A percentile compares a stretch with the other conserved stretches of the same genome.
These are phyloP conservation scores for Phrynocephalus guinanensis DNA, from an alignment of 2,797 vertebrate species.

Conservation along the genomic window DNA sequence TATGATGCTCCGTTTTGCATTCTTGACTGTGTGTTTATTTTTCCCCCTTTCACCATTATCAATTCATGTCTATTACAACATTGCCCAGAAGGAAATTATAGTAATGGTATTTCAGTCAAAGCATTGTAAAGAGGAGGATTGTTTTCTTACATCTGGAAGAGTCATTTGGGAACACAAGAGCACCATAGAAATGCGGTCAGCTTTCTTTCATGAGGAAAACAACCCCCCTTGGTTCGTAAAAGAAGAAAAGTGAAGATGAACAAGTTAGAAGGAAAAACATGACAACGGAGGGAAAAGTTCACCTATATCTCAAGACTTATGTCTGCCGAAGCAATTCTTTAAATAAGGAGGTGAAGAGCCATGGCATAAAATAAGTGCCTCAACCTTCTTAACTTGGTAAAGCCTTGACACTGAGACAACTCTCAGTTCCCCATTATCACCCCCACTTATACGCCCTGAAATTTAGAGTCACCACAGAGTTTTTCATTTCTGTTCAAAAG, in stretches of 20 bases:
- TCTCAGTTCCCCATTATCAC: neutral
- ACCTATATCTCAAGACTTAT: neutral
- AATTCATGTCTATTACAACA: slow-evolving; percentile 10
- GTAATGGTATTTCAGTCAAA: neutral
- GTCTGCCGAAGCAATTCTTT: neutral
- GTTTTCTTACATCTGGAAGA: neutral
- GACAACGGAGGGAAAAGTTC: neutral
- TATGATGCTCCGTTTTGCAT: neutral
- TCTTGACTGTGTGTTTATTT: neutral
- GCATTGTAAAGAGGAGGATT: neutral
- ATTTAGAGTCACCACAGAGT: neutral
- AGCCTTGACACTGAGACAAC: neutral
- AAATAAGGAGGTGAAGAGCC: neutral
- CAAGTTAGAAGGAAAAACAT: neutral
- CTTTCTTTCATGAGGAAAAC: neutral
- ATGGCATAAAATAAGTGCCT: neutral
- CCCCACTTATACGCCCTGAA: neutral
- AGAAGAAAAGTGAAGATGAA: neutral
- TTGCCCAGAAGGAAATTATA: slow-evolving; percentile 10
- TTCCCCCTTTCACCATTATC: neutral
- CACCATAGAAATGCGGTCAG: neutral
- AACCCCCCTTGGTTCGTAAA: too few species aligned
- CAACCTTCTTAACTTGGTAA: neutral
- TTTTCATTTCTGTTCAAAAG: too few species aligned
- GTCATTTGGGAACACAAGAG: slow-evolving; percentile 26